These are phyloP conservation scores for Melieria picta DNA, from an alignment of 2,888 invertebrate genomes.

Conservation along the genomic window DNA sequence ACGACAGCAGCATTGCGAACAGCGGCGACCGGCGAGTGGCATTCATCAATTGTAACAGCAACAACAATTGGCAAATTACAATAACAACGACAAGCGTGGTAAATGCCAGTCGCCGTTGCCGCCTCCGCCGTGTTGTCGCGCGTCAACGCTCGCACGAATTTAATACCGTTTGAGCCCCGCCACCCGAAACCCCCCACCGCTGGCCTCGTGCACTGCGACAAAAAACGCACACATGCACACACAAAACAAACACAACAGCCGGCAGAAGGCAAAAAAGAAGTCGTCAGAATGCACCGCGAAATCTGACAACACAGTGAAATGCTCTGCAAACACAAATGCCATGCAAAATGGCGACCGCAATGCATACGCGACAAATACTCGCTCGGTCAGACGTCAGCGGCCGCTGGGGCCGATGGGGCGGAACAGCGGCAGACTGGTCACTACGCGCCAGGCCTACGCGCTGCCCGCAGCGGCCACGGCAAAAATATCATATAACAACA, in stretches of 20 bases:
- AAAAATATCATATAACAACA: constrained; percentile 30
- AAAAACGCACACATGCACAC: constrained; percentile 5
- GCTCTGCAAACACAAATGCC: constrained; percentile 49
- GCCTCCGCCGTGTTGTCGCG: too few relatives aligned
- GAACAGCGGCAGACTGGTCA: too few relatives aligned
- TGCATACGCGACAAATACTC: constrained; percentile 45
- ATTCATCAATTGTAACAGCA: too few relatives aligned
- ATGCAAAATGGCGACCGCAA: constrained; percentile 64
- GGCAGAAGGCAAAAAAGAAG: constrained; percentile 10
- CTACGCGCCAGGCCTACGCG: too few relatives aligned
- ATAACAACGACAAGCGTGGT: too few relatives aligned
- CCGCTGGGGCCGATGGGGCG: too few relatives aligned
- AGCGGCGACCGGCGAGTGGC: too few relatives aligned
- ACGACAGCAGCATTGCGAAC: too few relatives aligned
- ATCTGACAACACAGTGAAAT: constrained; percentile 41
- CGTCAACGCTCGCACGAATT: too few relatives aligned
- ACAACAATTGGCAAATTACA: too few relatives aligned
- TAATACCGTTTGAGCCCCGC: background rate
- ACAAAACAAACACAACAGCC: constrained; percentile 4
- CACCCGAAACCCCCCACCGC: background rate
- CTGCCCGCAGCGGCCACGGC: background rate
- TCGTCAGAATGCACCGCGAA: constrained; percentile 37
- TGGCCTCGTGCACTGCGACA: background rate
- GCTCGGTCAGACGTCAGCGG: constrained; percentile 10
- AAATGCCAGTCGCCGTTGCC: too few relatives aligned